Conservation (phyloP, 2,797 vertebrate genomes). For the Huso huso region DNA sequence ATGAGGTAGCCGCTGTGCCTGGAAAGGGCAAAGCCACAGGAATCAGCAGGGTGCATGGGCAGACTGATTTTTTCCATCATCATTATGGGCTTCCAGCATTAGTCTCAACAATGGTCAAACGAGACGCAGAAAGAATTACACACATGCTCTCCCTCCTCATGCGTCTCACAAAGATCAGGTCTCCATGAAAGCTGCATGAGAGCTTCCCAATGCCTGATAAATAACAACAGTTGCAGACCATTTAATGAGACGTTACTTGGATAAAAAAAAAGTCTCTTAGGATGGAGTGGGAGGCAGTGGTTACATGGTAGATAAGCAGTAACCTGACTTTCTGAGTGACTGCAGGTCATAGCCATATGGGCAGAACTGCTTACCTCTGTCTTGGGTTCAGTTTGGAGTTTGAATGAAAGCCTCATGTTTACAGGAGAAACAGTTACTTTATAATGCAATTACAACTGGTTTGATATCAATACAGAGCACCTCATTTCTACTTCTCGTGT, state of each 20-base stretch:
- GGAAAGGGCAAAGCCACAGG: conserved; percentile 10
- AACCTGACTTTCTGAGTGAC: background rate
- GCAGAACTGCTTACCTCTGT: no score
- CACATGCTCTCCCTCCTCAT: conserved; percentile 7
- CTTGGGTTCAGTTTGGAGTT: no score
- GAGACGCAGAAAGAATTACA: conserved; percentile 3
- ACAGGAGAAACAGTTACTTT: no score
- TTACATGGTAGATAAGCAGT: background rate
- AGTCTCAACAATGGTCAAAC: conserved; percentile 7
- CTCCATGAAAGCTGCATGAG: conserved; percentile 5
- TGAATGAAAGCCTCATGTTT: no score
- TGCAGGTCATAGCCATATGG: no score
- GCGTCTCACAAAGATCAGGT: background rate
- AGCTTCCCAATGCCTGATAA: conserved; percentile 4
- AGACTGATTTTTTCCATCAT: background rate
- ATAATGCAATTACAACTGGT: no score
- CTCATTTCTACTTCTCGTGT: no score
- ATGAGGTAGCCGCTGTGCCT: conserved; percentile 10
- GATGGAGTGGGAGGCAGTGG: background rate
- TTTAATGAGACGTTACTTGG: conserved; percentile 9
- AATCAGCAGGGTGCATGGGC: background rate
- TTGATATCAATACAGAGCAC: no score
- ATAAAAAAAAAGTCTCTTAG: conserved; percentile 1
- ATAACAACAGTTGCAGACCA: conserved; percentile 5
- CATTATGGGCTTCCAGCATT: conserved; percentile 14